phyloP scores from a whole-genome alignment of 2,888 invertebrate species.

The Drosophila borborema region DNA sequence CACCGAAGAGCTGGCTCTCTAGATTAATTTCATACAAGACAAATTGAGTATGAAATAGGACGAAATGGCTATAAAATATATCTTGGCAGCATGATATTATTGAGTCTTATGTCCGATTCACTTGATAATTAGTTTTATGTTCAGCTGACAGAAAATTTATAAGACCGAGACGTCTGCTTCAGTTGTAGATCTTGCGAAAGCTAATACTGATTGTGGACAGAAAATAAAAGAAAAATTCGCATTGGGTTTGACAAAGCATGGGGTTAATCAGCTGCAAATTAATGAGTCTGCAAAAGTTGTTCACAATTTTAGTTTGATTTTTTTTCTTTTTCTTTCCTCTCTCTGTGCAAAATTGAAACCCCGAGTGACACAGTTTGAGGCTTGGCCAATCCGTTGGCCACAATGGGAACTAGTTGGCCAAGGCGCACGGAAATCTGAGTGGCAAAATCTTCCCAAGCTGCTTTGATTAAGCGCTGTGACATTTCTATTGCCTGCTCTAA shows the following conservation, averaged over 20 bases:
- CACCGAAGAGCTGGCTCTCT: not conserved
- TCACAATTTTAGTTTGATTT: conserved; percentile 9
- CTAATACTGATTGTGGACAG: conserved; percentile 28
- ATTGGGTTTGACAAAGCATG: conserved; percentile 41
- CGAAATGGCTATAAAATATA: conserved; percentile 24
- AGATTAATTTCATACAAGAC: conserved; percentile 32
- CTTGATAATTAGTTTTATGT: conserved; percentile 26
- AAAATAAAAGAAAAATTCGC: conserved; percentile 1
- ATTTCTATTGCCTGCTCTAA: conserved; percentile 65
- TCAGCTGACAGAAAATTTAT: conserved; percentile 25
- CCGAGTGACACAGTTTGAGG: conserved; percentile 37
- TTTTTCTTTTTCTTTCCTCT: not conserved
- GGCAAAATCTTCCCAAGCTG: conserved; percentile 72
- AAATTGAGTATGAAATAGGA: conserved; percentile 12
- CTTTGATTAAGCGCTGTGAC: conserved; percentile 77
- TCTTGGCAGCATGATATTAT: conserved; percentile 10
- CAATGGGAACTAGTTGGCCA: conserved; percentile 69
- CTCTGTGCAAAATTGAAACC: conserved; percentile 23
- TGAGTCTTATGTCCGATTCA: conserved; percentile 26
- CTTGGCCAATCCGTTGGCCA: conserved; percentile 22
- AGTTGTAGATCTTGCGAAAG: conserved; percentile 38
- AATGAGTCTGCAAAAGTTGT: conserved; percentile 37
- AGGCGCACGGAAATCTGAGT: conserved; percentile 19
- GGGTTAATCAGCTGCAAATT: conserved; percentile 43
- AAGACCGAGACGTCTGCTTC: conserved; percentile 18